phyloP scores from a whole-genome alignment of 2,888 invertebrate genomes.

The Subacronicta megacephala region DNA sequence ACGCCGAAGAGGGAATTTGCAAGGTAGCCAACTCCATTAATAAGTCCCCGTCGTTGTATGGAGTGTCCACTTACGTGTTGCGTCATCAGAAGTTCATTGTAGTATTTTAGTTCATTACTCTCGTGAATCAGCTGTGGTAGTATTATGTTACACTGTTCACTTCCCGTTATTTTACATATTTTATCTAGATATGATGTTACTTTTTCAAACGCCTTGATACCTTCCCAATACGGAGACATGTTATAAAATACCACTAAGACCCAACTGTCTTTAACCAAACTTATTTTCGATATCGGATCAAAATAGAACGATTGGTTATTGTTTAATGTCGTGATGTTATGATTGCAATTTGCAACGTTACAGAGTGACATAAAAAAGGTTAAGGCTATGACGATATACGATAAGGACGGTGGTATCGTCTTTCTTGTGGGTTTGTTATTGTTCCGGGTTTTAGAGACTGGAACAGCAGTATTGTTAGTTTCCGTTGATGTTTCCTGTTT shows the following conservation, averaged over 20 bases:
- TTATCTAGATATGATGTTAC: not conserved
- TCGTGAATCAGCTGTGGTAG: not conserved
- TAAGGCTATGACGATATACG: not conserved
- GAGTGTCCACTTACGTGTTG: not conserved
- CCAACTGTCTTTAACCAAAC: conserved; percentile 13
- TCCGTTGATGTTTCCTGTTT: no score
- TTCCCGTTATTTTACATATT: not conserved
- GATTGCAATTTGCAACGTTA: not conserved
- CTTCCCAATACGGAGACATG: conserved; percentile 12
- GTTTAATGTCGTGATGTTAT: not conserved
- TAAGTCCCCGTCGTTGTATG: not conserved
- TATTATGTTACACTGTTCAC: not conserved
- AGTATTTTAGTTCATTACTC: not conserved
- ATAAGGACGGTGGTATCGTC: not conserved
- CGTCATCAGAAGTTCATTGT: conserved; percentile 5
- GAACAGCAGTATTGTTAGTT: no score
- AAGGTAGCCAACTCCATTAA: conserved; percentile 2
- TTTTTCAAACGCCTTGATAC: conserved; percentile 4
- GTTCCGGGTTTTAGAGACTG: not conserved
- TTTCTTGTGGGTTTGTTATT: not conserved
- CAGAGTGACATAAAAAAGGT: not conserved
- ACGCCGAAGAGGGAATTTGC: conserved; percentile 6
- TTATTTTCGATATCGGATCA: conserved; percentile 3
- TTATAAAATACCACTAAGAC: not conserved
- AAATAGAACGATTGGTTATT: conserved; percentile 10